Conservation (phyloP, 2,113 vertebrate genomes). For the Paracanthobrama guichenoti region DNA sequence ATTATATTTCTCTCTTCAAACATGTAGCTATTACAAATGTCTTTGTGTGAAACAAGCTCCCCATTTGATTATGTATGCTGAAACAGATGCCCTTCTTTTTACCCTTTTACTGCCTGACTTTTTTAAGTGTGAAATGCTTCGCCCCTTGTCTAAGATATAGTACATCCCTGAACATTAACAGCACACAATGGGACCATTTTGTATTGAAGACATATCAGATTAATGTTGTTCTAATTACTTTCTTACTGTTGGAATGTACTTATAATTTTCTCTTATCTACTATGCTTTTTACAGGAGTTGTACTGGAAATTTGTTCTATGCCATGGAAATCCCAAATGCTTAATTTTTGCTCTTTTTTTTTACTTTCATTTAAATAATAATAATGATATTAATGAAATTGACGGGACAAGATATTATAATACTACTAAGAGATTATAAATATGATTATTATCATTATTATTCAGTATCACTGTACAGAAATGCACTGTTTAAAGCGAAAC, state of each 20-base stretch:
- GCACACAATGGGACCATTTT: slow-evolving; percentile 93
- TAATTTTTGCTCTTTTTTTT: slow-evolving; percentile 63
- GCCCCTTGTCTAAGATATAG: slow-evolving; percentile 57
- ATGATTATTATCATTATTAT: slow-evolving; percentile 57
- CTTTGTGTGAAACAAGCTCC: slow-evolving; percentile 75
- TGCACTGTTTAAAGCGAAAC: slow-evolving; percentile 90
- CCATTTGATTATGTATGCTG: slow-evolving; percentile 79
- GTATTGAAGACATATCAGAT: slow-evolving; percentile 94
- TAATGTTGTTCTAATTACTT: slow-evolving; percentile 69
- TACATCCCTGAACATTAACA: slow-evolving; percentile 82
- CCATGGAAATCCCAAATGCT: slow-evolving; percentile 78
- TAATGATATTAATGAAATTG: background rate
- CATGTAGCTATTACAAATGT: slow-evolving; percentile 78
- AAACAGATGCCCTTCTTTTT: slow-evolving; percentile 83
- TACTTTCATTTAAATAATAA: background rate
- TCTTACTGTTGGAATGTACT: slow-evolving; percentile 87
- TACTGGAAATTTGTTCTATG: slow-evolving; percentile 85
- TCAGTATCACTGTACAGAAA: slow-evolving; percentile 92
- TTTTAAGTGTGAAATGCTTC: slow-evolving; percentile 78
- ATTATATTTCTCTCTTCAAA: slow-evolving; percentile 74
- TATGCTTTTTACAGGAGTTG: slow-evolving; percentile 80
- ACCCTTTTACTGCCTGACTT: slow-evolving; percentile 86
- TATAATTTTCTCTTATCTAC: slow-evolving; percentile 76
- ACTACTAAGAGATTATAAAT: slow-evolving; percentile 24
- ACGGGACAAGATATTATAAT: background rate